Evolutionary conservation across 2,888 invertebrate species (phyloP), one percentile per base, ranked within the genome.

Genomic region (Lepidochrysops patricia): DNA sequence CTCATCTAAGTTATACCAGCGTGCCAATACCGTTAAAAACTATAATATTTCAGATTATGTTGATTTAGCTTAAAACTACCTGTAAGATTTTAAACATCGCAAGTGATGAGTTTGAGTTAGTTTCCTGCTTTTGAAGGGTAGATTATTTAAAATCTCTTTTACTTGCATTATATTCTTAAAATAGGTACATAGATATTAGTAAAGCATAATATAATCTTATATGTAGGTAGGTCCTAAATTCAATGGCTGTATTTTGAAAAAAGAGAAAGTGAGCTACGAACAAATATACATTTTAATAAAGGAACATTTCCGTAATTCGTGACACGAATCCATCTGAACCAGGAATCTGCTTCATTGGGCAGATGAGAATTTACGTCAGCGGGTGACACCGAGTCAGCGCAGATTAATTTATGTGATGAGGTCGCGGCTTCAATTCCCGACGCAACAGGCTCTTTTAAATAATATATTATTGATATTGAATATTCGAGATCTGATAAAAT

Each of bases 381-480:
- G 27, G 54, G 27, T 26, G 23, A 15, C 32, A 27, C 25, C 35
- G 43, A 29, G 34, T 50, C 52, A 29, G 59, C 50, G 54, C 64
- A 57, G 57, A 65, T 65, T 65, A 65, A 65, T 65, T 63, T 63
- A 65, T 65, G 60, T 57, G 32, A 61, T 58, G 25, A 56, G 61
- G 64, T 63, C 59, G 27, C 34, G 59, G 57, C 54, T 64, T 63
- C 64, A 64, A 64, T 63, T 64, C 64, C 62, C 61, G 27, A 49
- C n/a, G 57, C 52, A 61, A 59, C 54, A 54, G 13, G 52, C 54
- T 19, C 57, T 57, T 57, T 49, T 58, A 59, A 50, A 61, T 61
- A 57, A 35, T 56, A 13, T 13, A 37, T 26, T 50, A 50, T 26
- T 26, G 26, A 26, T 26, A 26, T 50, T 26, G 15, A 37, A 37